Percentiles rank a stretch among this genome's conserved stretches.
Evolutionary conservation across 1,140 invertebrate genomes (phyloP).

Genomic region (Dendroctonus ponderosae): DNA sequence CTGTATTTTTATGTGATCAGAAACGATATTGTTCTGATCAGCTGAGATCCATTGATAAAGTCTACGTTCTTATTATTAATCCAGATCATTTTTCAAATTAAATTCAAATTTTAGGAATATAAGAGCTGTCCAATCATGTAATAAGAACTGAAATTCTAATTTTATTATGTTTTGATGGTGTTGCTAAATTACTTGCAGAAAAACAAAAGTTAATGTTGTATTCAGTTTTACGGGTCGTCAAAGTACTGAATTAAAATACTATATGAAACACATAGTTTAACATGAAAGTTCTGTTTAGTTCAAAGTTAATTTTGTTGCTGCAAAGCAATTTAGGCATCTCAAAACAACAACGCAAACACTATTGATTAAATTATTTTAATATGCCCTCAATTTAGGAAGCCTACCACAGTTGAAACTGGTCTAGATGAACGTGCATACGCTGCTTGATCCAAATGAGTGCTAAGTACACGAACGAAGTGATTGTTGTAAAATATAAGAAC

Average conservation of each 20-base stretch:
- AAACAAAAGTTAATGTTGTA: neutral
- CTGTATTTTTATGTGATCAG: no score
- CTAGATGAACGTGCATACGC: conserved; percentile 47
- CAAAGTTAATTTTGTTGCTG: neutral
- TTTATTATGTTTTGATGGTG: neutral
- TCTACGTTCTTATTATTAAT: no score
- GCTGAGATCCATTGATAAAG: no score
- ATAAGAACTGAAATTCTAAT: conserved; percentile 21
- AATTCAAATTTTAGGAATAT: no score
- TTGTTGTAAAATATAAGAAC: conserved; percentile 50
- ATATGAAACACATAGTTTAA: no score
- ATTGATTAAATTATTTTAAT: conserved; percentile 7
- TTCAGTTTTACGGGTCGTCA: neutral
- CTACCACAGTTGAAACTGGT: conserved; percentile 50
- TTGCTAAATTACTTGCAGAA: neutral
- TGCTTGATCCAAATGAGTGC: conserved; percentile 49
- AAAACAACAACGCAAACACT: conserved; percentile 1
- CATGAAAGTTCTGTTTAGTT: neutral
- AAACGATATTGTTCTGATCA: no score
- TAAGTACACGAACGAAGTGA: conserved; percentile 48
- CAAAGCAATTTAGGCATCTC: neutral
- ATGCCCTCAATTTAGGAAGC: conserved; percentile 15
- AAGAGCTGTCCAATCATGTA: conserved; percentile 5
- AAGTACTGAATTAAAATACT: no score
- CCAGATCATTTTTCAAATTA: conserved; percentile 11